phyloP scores from a whole-genome alignment of 2,888 invertebrate genomes.

The Phorcus lineatus region DNA sequence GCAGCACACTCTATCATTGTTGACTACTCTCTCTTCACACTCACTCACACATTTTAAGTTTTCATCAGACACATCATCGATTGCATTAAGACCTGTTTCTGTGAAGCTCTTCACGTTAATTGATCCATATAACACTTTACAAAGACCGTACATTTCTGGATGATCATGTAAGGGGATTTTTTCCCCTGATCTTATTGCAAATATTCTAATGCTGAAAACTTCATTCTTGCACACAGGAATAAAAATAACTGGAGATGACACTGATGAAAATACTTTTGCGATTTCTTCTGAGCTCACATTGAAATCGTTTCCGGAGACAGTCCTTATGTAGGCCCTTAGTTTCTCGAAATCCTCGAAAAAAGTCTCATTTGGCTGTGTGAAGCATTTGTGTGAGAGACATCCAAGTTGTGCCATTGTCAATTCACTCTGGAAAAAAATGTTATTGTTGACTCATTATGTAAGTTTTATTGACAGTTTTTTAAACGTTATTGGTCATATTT shows the following conservation, averaged over 20 bases:
- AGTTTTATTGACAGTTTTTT: no score
- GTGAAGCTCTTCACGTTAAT: conserved; percentile 60
- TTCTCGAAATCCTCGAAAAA: background rate
- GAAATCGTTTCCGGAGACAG: background rate
- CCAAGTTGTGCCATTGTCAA: background rate
- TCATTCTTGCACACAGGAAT: conserved; percentile 88
- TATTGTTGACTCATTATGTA: no score
- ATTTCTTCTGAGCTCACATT: background rate
- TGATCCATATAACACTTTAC: conserved; percentile 81
- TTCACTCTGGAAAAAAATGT: no score
- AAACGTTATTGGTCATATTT: no score
- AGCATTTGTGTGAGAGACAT: background rate
- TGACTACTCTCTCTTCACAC: conserved; percentile 32
- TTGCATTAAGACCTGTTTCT: conserved; percentile 15
- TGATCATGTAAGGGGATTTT: conserved; percentile 94
- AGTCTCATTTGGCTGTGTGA: background rate
- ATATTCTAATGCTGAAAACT: conserved; percentile 76
- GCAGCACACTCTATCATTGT: conserved; percentile 64
- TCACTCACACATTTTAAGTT: conserved; percentile 43
- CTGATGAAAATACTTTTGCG: conserved; percentile 80
- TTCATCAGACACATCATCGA: conserved; percentile 20
- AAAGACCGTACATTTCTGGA: conserved; percentile 91
- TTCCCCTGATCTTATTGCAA: conserved; percentile 83
- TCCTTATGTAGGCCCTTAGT: no score
- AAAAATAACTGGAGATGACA: conserved; percentile 88